Conservation (phyloP, 2,888 invertebrate species). For the Pheosia tremula region DNA sequence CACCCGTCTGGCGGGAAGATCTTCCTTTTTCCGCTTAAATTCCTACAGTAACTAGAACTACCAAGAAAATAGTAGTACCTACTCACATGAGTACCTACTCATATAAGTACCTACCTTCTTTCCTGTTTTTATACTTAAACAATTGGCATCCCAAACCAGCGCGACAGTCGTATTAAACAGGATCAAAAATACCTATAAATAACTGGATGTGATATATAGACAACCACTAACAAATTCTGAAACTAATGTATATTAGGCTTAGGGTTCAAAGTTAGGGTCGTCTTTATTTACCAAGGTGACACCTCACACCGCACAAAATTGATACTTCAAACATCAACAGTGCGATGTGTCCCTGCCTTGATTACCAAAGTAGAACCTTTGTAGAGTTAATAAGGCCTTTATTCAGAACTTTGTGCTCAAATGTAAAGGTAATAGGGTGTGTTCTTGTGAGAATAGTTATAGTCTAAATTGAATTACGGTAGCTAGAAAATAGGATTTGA, state of each 20-base stretch:
- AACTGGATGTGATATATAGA: background rate
- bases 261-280: background rate
- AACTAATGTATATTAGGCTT: background rate
- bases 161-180: too few relatives aligned
- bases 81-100: too few relatives aligned
- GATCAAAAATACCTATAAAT: too few relatives aligned
- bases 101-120: too few relatives aligned
- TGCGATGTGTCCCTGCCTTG: background rate
- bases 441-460: background rate
- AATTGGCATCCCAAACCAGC: too few relatives aligned
- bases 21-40: too few relatives aligned
- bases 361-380: background rate
- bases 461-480: background rate
- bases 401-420: background rate
- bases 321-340: background rate
- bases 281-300: background rate
- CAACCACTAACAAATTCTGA: background rate
- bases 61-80: too few relatives aligned
- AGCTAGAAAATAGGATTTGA: too few relatives aligned
- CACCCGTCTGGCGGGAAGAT: too few relatives aligned
- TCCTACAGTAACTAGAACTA: too few relatives aligned
- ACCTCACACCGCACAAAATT: background rate
- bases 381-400: conserved; percentile 8
- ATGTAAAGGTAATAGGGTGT: background rate
- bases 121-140: too few relatives aligned